Percentiles rank a stretch among this genome's conserved stretches.
phyloP scores from a whole-genome alignment of 2,113 vertebrate species.

The Aldabrachelys gigantea region DNA sequence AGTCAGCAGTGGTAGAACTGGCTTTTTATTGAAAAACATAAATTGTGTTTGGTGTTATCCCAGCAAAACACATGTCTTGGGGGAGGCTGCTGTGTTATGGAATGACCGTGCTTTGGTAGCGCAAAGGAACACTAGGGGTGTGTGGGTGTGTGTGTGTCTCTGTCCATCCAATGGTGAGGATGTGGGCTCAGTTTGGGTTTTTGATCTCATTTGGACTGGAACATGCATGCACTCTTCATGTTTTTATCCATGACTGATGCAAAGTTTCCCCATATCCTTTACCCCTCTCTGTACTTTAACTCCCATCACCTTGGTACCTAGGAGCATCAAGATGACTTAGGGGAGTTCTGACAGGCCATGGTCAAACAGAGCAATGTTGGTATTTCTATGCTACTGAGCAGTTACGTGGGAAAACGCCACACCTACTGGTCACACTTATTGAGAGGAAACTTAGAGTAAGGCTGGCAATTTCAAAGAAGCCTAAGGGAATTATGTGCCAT shows the following conservation, averaged over 20 bases:
- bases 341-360: neutral
- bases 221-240: neutral
- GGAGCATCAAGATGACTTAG: neutral
- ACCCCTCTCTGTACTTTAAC: neutral
- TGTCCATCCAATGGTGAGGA: rapidly evolving
- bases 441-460: neutral
- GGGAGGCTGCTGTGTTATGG: neutral
- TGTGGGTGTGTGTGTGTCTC: neutral
- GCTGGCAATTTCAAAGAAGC: neutral
- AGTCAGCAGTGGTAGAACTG: slow-evolving; percentile 40
- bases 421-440: neutral
- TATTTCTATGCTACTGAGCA: neutral
- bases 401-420: neutral
- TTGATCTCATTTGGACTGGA: neutral
- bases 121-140: rapidly evolving
- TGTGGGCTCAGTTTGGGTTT: rapidly evolving
- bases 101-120: rapidly evolving
- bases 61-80: slow-evolving; percentile 5
- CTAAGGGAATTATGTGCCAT: neutral
- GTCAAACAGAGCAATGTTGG: neutral
- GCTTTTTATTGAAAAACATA: slow-evolving; percentile 60
- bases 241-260: rapidly evolving
- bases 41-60: slow-evolving; percentile 60
- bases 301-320: rapidly evolving
- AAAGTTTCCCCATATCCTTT: rapidly evolving